Conservation (phyloP, 1,140 invertebrate genomes). For the Anastatus disparis region DNA sequence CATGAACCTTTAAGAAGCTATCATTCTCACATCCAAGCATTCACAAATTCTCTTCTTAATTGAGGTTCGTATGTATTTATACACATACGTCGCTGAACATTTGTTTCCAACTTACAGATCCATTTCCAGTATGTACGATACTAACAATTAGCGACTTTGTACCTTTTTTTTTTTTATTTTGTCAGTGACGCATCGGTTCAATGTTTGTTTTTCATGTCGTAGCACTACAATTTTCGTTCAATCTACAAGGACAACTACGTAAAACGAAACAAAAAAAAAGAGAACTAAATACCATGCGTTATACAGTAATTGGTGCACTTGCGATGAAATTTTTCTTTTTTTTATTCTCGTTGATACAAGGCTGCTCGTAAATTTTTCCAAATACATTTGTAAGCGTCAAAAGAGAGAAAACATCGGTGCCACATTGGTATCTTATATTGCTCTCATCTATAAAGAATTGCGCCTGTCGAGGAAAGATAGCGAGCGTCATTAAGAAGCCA, state of each 20-base stretch:
- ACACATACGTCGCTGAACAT: too few species aligned
- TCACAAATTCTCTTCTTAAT: too few species aligned
- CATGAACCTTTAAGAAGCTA: background rate
- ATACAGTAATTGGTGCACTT: background rate
- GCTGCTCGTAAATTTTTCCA: background rate
- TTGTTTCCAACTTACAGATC: background rate
- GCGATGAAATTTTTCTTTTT: too few species aligned
- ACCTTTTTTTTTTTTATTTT: background rate
- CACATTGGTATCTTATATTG: too few species aligned
- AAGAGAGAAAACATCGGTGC: too few species aligned
- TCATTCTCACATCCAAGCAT: too few species aligned
- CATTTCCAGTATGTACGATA: background rate
- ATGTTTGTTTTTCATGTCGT: background rate
- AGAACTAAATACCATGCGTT: too few species aligned
- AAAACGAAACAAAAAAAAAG: too few species aligned
- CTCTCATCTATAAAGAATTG: background rate
- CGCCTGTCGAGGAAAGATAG: background rate
- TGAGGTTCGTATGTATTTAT: too few species aligned
- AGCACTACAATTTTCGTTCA: slow-evolving; percentile 8
- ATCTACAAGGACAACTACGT: too few species aligned
- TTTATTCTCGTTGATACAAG: background rate
- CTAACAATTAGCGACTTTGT: slow-evolving; percentile 4
- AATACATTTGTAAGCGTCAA: slow-evolving; percentile 1
- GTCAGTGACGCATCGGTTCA: too few species aligned
- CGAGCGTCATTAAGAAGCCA: background rate